Base-by-base conservation (phyloP, 2,797 vertebrate species). In the Rhabdomys pumilio region DNA sequence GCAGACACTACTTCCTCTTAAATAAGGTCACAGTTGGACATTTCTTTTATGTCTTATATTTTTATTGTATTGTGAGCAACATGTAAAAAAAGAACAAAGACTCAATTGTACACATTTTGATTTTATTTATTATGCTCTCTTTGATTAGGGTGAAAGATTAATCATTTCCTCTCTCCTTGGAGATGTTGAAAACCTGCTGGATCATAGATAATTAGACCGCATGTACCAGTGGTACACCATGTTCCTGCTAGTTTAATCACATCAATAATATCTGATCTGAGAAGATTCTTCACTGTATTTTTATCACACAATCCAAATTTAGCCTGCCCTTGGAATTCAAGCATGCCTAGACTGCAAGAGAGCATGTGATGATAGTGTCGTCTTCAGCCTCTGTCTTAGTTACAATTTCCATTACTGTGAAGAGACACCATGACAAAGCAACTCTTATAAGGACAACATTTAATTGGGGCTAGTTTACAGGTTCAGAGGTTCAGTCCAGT, bases 261-360 rank as follows among this genome's bases (percentile, higher is more conserved):
- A 9, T 69, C 57, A 76, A 53, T 55, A 26, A 26, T 75, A 55
- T 67, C 73, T 90, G 72, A 92, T n/a, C 19, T 92, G 41, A 57
- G 69, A 61, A 59, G 41, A 44, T 20, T 22, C 22, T 69, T 55
- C 41, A 3, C 38, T 90, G 22, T 90, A 47, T 29, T 53, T 67
- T 94, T 59, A 72, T 44, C 41, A 84, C 29, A 55, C 81, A 41
- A 57, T 76, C 26, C 65, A 95, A 93, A 76, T 91, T 57, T 75
- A 11, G 4, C 24, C 65, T 31, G 11, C 47, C 22, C 0, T 53
- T 75, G n/a, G 20, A 34, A 67, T 83, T 65, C 6, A 65, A 84
- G 31, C 72, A 55, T 88, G 47, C 53, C 31, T 50, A 19, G 77
- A 84, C 65, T 55, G 2, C 34, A 69, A n/a, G 15, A 72, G 3